Conservation (phyloP, 2,113 vertebrate genomes). For the Odontesthes bonariensis region DNA sequence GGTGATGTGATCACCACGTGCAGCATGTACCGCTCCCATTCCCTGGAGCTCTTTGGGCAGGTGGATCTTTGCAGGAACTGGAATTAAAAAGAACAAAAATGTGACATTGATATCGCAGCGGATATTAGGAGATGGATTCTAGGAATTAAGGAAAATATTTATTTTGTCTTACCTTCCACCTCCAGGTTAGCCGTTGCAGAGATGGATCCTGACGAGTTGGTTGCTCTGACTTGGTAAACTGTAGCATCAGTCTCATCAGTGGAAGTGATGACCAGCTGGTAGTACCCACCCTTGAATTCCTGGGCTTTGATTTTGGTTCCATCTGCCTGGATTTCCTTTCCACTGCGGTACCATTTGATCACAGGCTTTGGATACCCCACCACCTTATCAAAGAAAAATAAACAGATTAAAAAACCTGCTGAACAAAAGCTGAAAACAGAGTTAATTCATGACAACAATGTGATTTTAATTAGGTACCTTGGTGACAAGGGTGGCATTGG, state of each 20-base stretch:
- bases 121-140: background rate
- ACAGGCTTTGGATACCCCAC: slow-evolving; percentile 93
- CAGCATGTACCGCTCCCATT: slow-evolving; percentile 96
- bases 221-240: slow-evolving; percentile 97
- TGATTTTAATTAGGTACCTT: slow-evolving; percentile 83
- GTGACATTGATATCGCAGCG: background rate
- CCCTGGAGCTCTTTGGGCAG: slow-evolving; percentile 96
- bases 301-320: slow-evolving; percentile 94
- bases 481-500: slow-evolving; percentile 95
- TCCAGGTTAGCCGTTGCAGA: slow-evolving; percentile 94
- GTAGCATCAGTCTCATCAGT: slow-evolving; percentile 92
- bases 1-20: slow-evolving; percentile 92
- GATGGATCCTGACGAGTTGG: slow-evolving; percentile 95
- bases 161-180: slow-evolving; percentile 90
- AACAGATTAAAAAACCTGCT: background rate
- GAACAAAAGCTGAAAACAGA: background rate
- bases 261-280: slow-evolving; percentile 91
- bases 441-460: background rate
- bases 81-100: slow-evolving; percentile 44
- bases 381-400: slow-evolving; percentile 83
- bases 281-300: slow-evolving; percentile 98
- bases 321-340: slow-evolving; percentile 95
- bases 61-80: slow-evolving; percentile 97
- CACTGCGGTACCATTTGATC: slow-evolving; percentile 97
- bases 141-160: background rate